Evolutionary conservation across 2,797 vertebrate genomes (phyloP).

Genomic region (Anas bahamensis): DNA sequence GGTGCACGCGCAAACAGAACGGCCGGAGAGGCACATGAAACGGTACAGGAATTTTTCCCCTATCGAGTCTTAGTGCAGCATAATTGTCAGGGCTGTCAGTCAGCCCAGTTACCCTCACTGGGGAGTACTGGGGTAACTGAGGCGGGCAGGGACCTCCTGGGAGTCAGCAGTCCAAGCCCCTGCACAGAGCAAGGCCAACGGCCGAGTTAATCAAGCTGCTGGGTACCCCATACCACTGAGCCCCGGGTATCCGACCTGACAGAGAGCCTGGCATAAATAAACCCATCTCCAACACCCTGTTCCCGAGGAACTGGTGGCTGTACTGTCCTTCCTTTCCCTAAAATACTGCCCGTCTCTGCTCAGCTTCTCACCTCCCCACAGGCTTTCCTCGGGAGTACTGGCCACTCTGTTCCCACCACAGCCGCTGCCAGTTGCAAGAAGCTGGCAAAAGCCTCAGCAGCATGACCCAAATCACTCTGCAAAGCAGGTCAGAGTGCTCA

Average conservation of each 20-base stretch:
- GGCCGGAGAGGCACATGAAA: neutral
- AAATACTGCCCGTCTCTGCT: neutral
- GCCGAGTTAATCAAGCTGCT: neutral
- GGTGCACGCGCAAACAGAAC: rapidly evolving
- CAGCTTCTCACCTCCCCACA: neutral
- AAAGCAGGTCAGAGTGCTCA: neutral
- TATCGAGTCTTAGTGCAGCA: neutral
- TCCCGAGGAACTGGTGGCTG: neutral
- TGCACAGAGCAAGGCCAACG: neutral
- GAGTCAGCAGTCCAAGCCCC: neutral
- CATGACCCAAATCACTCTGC: neutral
- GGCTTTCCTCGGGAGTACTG: neutral
- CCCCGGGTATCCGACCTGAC: neutral
- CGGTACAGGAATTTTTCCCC: neutral
- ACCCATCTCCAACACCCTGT: neutral
- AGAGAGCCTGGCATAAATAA: neutral
- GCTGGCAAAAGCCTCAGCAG: neutral
- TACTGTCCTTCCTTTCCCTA: neutral
- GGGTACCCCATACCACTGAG: neutral
- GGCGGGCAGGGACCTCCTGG: neutral
- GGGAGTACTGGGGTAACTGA: neutral
- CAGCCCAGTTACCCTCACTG: neutral
- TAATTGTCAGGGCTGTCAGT: neutral
- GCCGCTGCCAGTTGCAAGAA: neutral
- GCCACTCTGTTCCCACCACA: neutral